Evolutionary conservation across 2,113 vertebrate genomes (phyloP), one percentile per base, ranked within the genome.

Genomic region (Paedocypris sp.): DNA sequence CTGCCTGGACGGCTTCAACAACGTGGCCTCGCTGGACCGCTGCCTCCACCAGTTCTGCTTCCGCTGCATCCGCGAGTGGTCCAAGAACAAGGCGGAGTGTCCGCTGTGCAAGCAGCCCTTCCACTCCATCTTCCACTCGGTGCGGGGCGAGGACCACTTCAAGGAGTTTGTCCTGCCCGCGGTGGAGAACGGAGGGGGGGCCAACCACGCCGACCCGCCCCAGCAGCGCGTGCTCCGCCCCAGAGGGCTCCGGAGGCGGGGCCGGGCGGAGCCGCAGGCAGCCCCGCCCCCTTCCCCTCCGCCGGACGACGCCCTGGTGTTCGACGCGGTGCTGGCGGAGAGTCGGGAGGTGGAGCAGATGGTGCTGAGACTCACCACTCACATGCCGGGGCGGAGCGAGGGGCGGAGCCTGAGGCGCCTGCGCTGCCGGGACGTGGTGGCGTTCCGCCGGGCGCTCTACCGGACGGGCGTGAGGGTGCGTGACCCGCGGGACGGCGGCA

Each of bases 71-170:
- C 90, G 91, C 1, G 94, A 99, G 62, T 98, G 93, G 95, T 92
- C 94, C 31, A 97, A 95, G 73, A 99, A 94, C 87, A 99, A 99
- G 80, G 91, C 93, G 0, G 93, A 97, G 62, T 99, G 95, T 46
- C 95, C 93, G 0, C 79, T 99, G 0, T 99, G 95, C 81, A 98
- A 99, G 66, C 94, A 97, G 20, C 90, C 93, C 0, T 99, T 99
- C 69, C 82, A 83, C 72, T 95, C 93, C 25, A 97, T 99, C 62
- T 92, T 94, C 72, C 94, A 98, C 77, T 96, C 84, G n/a, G 88
- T 94, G 60, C 89, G 86, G 57, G 91, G 94, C 2, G 91, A 96
- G 67, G 83, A 91, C 47, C 91, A 99, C 72, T 99, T 92, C 26
- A 88, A 98, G 68, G 91, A 93, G 16, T 93, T 89, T 35, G 51